Evolutionary conservation across 1,140 invertebrate genomes (phyloP).

Genomic region (Drosophila bocqueti): DNA sequence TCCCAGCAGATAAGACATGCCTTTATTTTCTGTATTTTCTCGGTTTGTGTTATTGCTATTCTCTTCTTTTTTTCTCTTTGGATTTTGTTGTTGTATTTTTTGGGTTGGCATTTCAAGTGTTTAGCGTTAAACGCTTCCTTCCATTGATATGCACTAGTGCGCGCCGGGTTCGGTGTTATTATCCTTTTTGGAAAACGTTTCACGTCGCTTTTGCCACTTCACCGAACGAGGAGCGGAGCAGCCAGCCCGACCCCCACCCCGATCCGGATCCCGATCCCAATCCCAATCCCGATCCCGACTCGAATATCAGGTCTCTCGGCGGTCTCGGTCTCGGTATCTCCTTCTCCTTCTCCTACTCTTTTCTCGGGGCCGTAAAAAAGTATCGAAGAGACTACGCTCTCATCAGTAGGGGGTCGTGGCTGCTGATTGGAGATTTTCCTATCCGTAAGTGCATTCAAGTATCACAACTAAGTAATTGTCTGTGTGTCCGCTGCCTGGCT

Average conservation of each 20-base stretch:
- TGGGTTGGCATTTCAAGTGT: slow-evolving; percentile 57
- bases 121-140: slow-evolving; percentile 75
- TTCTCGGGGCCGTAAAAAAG: slow-evolving; percentile 19
- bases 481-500: slow-evolving; percentile 21
- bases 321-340: too few species aligned
- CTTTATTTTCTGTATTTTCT: slow-evolving; percentile 19
- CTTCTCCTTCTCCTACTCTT: slow-evolving; percentile 11
- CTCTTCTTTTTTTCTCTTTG: background rate
- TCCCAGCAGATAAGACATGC: slow-evolving; percentile 66
- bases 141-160: slow-evolving; percentile 48
- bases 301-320: slow-evolving; percentile 53
- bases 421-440: slow-evolving; percentile 75
- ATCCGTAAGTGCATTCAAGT: slow-evolving; percentile 79
- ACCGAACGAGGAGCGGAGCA: slow-evolving; percentile 12
- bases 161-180: slow-evolving; percentile 30
- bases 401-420: slow-evolving; percentile 74
- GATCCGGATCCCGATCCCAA: slow-evolving; percentile 12
- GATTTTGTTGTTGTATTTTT: background rate
- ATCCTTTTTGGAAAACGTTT: slow-evolving; percentile 54
- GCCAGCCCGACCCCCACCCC: background rate
- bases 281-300: slow-evolving; percentile 28
- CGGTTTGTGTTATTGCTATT: slow-evolving; percentile 43
- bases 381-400: slow-evolving; percentile 53
- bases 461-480: slow-evolving; percentile 43
- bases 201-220: slow-evolving; percentile 73